Conservation (phyloP, 2,888 invertebrate species). For the Chymomyza fuscimana region DNA sequence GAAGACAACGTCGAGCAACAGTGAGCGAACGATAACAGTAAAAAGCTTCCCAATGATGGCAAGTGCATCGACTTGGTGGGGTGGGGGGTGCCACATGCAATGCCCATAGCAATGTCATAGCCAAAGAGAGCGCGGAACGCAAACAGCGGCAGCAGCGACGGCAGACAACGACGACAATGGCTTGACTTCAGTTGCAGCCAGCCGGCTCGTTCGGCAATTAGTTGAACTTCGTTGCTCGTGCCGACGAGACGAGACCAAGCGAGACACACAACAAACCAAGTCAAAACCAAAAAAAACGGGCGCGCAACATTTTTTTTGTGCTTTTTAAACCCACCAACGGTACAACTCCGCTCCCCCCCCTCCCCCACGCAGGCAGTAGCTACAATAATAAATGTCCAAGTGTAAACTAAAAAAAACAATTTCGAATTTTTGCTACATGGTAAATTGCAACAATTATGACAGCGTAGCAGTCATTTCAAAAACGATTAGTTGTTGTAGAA, state of each 20-base stretch:
- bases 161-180: slow-evolving; percentile 20
- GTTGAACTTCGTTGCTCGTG: slow-evolving; percentile 71
- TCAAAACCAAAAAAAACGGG: slow-evolving; percentile 25
- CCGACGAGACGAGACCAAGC: slow-evolving; percentile 61
- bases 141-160: slow-evolving; percentile 16
- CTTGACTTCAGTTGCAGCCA: slow-evolving; percentile 45
- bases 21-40: slow-evolving; percentile 11
- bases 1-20: not conserved
- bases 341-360: not conserved
- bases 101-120: slow-evolving; percentile 36
- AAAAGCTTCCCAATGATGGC: slow-evolving; percentile 31
- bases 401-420: not conserved
- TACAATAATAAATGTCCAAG: slow-evolving; percentile 32
- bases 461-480: not conserved
- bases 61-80: slow-evolving; percentile 46
- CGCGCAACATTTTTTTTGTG: slow-evolving; percentile 39
- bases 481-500: slow-evolving; percentile 27
- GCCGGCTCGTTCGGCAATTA: slow-evolving; percentile 61
- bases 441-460: not conserved
- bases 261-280: slow-evolving; percentile 40
- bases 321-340: slow-evolving; percentile 9
- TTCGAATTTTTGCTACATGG: slow-evolving; percentile 4
- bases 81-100: slow-evolving; percentile 46
- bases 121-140: slow-evolving; percentile 18
- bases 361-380: slow-evolving; percentile 13